Evolutionary conservation across 1,140 invertebrate species (phyloP).

Genomic region (Archivesica marissinica): DNA sequence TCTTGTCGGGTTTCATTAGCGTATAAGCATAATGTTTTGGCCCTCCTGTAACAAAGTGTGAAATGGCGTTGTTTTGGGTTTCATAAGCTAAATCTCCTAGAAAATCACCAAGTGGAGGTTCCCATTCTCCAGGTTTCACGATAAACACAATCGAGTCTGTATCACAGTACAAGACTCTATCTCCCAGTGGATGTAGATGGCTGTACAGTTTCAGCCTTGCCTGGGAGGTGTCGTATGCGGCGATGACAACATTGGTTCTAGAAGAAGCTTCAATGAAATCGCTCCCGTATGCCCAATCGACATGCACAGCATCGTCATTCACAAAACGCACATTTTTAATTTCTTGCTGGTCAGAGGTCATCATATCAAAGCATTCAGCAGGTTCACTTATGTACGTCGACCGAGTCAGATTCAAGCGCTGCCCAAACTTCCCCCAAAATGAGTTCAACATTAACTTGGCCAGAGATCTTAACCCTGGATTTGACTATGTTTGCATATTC

Average conservation of each 20-base stretch:
- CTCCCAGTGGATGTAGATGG: slow-evolving; percentile 76
- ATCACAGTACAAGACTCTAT: slow-evolving; percentile 81
- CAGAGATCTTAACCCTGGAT: slow-evolving; percentile 73
- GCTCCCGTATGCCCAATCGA: slow-evolving; percentile 10
- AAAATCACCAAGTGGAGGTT: slow-evolving; percentile 24
- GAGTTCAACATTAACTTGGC: slow-evolving; percentile 51
- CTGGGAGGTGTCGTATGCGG: slow-evolving; percentile 81
- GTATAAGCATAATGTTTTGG: neutral
- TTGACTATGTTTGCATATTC: slow-evolving; percentile 77
- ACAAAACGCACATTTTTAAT: slow-evolving; percentile 42
- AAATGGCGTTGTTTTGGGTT: slow-evolving; percentile 13
- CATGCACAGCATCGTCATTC: slow-evolving; percentile 43
- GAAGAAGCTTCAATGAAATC: neutral
- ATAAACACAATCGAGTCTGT: slow-evolving; percentile 76
- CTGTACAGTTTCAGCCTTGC: slow-evolving; percentile 76
- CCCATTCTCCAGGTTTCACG: neutral
- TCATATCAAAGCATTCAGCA: slow-evolving; percentile 66
- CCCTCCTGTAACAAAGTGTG: slow-evolving; percentile 5
- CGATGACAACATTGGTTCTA: slow-evolving; percentile 75
- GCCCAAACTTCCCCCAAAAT: slow-evolving; percentile 15
- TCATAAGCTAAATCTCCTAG: slow-evolving; percentile 31
- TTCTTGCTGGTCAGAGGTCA: slow-evolving; percentile 63
- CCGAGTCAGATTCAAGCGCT: neutral
- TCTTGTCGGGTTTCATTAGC: neutral
- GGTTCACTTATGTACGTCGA: slow-evolving; percentile 11